These are phyloP conservation scores for Flabesymbios commensalis DNA, from an alignment of 2,888 invertebrate genomes.

Conservation along the genomic window DNA sequence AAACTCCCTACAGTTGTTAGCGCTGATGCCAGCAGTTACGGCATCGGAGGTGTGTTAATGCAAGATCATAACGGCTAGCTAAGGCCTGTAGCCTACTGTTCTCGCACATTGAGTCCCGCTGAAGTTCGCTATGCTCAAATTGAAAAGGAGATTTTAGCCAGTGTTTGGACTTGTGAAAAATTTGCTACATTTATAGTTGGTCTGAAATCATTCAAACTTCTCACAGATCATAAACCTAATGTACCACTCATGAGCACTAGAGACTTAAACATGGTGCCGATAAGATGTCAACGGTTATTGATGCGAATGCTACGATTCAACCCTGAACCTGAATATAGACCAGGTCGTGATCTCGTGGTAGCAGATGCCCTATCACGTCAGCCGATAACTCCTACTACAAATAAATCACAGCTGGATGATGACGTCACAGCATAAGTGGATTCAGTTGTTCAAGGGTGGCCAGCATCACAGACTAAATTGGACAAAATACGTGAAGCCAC, in stretches of 20 bases:
- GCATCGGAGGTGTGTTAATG: no score
- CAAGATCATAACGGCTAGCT: no score
- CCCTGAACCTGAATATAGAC: neutral
- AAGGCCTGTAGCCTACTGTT: no score
- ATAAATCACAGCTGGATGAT: neutral
- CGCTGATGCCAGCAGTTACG: no score
- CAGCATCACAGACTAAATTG: neutral
- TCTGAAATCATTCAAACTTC: neutral
- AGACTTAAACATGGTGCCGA: neutral
- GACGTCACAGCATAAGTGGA: neutral
- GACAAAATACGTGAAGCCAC: neutral
- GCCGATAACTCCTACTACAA: neutral
- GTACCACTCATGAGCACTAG: neutral
- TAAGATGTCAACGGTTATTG: constrained; percentile 1
- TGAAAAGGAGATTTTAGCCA: neutral
- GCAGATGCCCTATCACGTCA: neutral
- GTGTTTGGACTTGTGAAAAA: neutral
- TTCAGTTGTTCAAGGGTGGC: neutral
- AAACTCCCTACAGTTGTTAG: no score
- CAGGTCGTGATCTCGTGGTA: neutral
- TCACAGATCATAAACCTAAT: neutral
- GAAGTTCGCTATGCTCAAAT: neutral
- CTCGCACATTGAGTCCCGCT: no score
- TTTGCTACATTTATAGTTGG: neutral
- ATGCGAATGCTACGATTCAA: neutral